These are phyloP conservation scores for Pitangus sulphuratus DNA, from an alignment of 2,797 vertebrate genomes.

Conservation along the genomic window DNA sequence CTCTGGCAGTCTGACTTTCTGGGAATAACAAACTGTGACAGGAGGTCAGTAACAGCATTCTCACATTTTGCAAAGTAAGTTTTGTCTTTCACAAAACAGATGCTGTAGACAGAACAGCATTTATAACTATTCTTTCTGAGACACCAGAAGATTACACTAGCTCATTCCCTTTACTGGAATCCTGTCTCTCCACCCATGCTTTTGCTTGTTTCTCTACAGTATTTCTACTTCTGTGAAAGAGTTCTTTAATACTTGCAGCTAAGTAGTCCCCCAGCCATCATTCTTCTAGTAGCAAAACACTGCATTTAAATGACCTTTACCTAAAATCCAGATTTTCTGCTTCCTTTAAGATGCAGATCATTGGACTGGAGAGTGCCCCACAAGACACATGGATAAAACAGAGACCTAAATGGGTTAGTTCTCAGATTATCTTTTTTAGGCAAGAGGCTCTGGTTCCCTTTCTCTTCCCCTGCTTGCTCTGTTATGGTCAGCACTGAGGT, in stretches of 20 bases:
- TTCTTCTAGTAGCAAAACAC: neutral
- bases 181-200: neutral
- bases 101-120: constrained; percentile 23
- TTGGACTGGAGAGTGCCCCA: neutral
- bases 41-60: constrained; percentile 30
- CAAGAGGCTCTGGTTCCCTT: neutral
- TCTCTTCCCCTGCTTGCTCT: neutral
- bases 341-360: neutral
- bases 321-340: neutral
- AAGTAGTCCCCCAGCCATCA: neutral
- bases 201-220: neutral
- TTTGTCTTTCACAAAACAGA: constrained; percentile 53
- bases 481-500: neutral
- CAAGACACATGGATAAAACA: neutral
- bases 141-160: neutral
- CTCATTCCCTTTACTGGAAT: neutral
- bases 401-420: neutral
- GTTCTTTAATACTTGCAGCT: neutral
- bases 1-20: constrained; percentile 20
- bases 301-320: neutral
- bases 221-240: neutral
- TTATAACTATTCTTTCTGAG: constrained; percentile 19
- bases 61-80: constrained; percentile 57
- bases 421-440: neutral
- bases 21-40: constrained; percentile 31